Base-by-base conservation (phyloP, 2,797 vertebrate species). In the Crenuchus spilurus region DNA sequence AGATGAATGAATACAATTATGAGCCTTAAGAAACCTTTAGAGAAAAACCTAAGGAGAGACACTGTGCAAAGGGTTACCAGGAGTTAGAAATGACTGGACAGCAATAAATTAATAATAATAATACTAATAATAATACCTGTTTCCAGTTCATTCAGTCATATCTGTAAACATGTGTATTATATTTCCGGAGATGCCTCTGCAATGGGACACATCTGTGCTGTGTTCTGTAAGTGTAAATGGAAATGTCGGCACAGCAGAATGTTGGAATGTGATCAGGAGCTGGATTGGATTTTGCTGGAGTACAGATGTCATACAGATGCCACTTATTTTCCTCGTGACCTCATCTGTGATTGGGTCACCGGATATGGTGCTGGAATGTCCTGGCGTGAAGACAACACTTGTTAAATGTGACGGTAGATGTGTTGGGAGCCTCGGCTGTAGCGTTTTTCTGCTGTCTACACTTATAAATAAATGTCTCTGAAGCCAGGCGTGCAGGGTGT, bases 281-380 rank as follows among this genome's bases (percentile, higher is more conserved):
- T 14, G 49, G 51, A 30, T 28, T 28, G 51, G 24, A 30, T 54
- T 54, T 54, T 54, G 11, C 22, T 2, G 26, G 51, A 30, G 51
- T 11, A 54, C 51, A 30, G 51, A 54, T 54, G 51, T 54, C 51
- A 28, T 28, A 54, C 51, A 54, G 51, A 28, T 54, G 51, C 51
- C 51, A 28, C 51, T 54, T 54, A 54, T 54, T 54, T 54, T 54
- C 51, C 24, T 22, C 51, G 16, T 54, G 51, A 54, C 51, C 51
- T 54, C 51, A 54, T 54, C 51, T 28, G 24, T 54, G 51, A 54
- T 54, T 26, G 26, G 51, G 51, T 54, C 51, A 28, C 51, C 51
- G 16, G 11, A 54, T 30, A 28, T 6, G 24, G 24, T 54, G 24
- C 51, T 22, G 16, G 24, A 54, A 54, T 16, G 24, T 54, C 51